phyloP scores from a whole-genome alignment of 1,140 invertebrate genomes.

The Bemisia tabaci region DNA sequence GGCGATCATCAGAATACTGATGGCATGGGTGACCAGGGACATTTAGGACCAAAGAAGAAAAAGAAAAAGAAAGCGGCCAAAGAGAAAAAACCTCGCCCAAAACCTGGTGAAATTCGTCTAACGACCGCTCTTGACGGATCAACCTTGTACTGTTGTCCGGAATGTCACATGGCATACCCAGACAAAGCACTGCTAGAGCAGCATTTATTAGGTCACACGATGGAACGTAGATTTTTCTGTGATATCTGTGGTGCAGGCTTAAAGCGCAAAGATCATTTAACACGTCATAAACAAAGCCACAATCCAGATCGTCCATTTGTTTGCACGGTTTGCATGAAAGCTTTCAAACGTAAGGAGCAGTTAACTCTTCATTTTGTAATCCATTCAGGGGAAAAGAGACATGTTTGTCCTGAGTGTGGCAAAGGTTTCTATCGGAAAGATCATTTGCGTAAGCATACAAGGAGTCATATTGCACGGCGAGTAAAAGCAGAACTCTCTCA shows the following conservation, averaged over 20 bases:
- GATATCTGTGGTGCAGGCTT: slow-evolving; percentile 38
- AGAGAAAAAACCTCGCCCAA: slow-evolving; percentile 63
- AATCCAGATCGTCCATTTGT: slow-evolving; percentile 38
- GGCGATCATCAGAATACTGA: slow-evolving; percentile 10
- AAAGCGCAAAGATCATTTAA: slow-evolving; percentile 37
- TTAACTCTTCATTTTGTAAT: slow-evolving; percentile 39
- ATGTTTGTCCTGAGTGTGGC: slow-evolving; percentile 42
- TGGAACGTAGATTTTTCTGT: slow-evolving; percentile 30
- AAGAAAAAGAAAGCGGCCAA: slow-evolving; percentile 68
- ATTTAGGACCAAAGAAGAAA: slow-evolving; percentile 50
- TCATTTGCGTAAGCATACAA: slow-evolving; percentile 41
- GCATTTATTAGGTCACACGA: slow-evolving; percentile 48
- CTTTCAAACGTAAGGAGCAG: slow-evolving; percentile 41
- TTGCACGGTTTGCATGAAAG: slow-evolving; percentile 38
- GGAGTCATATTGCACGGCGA: slow-evolving; percentile 36
- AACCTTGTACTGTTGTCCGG: slow-evolving; percentile 68
- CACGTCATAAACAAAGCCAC: slow-evolving; percentile 37
- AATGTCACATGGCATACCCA: slow-evolving; percentile 74
- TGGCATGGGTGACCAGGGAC: slow-evolving; percentile 10
- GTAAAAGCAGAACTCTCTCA: slow-evolving; percentile 53
- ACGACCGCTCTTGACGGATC: slow-evolving; percentile 70
- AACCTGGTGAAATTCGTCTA: slow-evolving; percentile 65
- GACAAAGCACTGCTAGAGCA: slow-evolving; percentile 67
- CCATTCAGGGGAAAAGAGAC: slow-evolving; percentile 27
- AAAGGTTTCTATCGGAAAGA: slow-evolving; percentile 39